These are phyloP conservation scores for Xenopus tropicalis DNA, from an alignment of 2,113 vertebrate species.

Conservation along the genomic window UCB_Xtro_10.0 CM004444.2:36954501-36955000, in stretches of 20 bases:
- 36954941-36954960: slow-evolving; percentile 19
- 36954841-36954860: slow-evolving; percentile 35
- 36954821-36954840: slow-evolving; percentile 29
- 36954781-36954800: slow-evolving; percentile 42
- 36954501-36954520: no score
- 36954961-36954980: no score
- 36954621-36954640: not conserved
- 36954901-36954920: slow-evolving; percentile 25
- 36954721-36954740: slow-evolving; percentile 15
- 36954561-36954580: no score
- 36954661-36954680: not conserved
- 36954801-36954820: slow-evolving; percentile 26
- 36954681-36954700: slow-evolving; percentile 34
- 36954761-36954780: slow-evolving; percentile 38
- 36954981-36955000: no score
- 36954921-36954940: slow-evolving; percentile 27
- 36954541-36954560: no score
- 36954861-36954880: slow-evolving; percentile 33
- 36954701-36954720: slow-evolving; percentile 19
- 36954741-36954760: slow-evolving; percentile 34
- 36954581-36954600: no score
- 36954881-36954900: slow-evolving; percentile 37
- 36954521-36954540: no score
- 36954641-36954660: slow-evolving; percentile 4
- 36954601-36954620: not conserved